A percentile compares a stretch with the other conserved stretches of the same genome.
Evolutionary conservation across 2,113 vertebrate genomes (phyloP).

Genomic region (Oxyruncus cristatus): DNA sequence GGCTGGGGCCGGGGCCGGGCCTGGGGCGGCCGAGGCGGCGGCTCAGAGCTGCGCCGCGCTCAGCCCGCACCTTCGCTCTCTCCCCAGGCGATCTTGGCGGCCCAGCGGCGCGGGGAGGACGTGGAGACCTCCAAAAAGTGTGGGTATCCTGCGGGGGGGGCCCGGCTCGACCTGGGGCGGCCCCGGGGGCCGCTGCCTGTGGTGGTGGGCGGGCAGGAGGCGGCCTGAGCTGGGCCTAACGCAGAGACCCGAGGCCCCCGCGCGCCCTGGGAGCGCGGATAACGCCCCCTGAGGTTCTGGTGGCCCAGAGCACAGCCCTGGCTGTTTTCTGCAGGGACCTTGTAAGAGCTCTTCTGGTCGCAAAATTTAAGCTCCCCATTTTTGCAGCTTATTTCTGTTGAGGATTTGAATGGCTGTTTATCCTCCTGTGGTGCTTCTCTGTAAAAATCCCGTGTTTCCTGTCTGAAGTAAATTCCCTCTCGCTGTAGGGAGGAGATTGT

Average conservation of each 20-base stretch:
- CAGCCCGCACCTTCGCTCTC: not conserved
- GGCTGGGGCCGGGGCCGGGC: not conserved
- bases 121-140: slow-evolving; percentile 59
- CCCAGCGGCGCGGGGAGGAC: slow-evolving; percentile 54
- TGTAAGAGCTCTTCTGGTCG: accelerated
- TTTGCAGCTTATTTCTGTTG: not conserved
- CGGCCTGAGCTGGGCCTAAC: accelerated
- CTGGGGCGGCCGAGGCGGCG: not conserved
- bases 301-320: no score
- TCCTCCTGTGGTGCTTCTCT: not conserved
- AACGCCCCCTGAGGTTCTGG: accelerated
- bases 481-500: accelerated
- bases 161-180: not conserved
- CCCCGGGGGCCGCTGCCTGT: not conserved
- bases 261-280: not conserved
- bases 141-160: not conserved
- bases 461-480: not conserved
- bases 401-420: not conserved
- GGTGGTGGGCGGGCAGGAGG: not conserved
- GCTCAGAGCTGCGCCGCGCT: not conserved
- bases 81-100: slow-evolving; percentile 31
- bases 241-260: accelerated
- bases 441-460: not conserved
- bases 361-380: accelerated
- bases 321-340: not conserved